Base-by-base conservation (phyloP, 2,113 vertebrate genomes). In the Microtus ochrogaster region DNA sequence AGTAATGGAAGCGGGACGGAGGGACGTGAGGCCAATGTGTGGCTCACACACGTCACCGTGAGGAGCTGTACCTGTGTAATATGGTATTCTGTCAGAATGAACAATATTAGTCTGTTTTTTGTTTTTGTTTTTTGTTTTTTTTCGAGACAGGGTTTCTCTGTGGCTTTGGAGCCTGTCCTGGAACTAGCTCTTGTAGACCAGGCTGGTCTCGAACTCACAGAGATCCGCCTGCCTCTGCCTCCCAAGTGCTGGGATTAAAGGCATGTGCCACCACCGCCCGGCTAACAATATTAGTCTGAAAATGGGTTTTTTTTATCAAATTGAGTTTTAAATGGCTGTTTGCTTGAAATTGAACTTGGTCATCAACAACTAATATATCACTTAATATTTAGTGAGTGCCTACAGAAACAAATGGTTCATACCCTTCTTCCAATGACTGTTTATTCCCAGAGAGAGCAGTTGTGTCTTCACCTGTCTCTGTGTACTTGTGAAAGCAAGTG, bases 311-410 rank as follows among this genome's bases (percentile, higher is more conserved):
- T 81, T 81, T 81, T 90, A 49, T 12, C 39, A 61, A 83, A 33
- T 70, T 89, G 12, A 82, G 84, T 30, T 94, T 96, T 97, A 88
- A 96, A 65, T 49, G 55, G 28, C 65, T 84, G 21, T 77, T 96
- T 84, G 90, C 87, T 74, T 16, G 88, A 74, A 41, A 86, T 77
- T 76, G 97, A 82, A 76, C 89, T 92, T 94, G n/a, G 7, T 85
- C 41, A 87, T 63, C 22, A 82, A 92, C 26, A 91, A 94, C 61
- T 28, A 89, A 63, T 66, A 63, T 66, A 77, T 47, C 6, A 94
- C 72, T 96, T 97, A 49, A 89, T 95, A 47, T 22, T 47, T 47
- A 49, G 83, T 3, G 41, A 85, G 8, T 39, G 28, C 16, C 16
- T 58, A 61, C 8, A 70, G 36, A 95, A 94, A 79, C 47, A 89